A percentile compares a stretch with the other conserved stretches of the same genome.
Conservation (phyloP, 2,113 vertebrate genomes). For the Recurvirostra avosetta region DNA sequence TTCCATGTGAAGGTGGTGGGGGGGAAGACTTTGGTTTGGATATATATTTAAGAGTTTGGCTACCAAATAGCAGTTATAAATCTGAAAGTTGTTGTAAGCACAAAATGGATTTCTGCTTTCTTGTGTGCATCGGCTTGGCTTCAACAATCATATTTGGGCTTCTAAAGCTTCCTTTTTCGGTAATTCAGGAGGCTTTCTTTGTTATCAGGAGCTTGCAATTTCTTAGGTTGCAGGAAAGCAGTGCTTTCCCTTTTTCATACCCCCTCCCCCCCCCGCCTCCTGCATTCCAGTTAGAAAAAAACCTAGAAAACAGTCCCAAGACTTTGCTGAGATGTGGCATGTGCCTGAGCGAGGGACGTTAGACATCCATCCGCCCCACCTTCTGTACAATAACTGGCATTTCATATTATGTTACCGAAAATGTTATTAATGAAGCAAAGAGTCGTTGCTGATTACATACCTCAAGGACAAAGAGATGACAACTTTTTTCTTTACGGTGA, state of each 20-base stretch:
- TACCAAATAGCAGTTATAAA: background rate
- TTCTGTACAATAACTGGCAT: background rate
- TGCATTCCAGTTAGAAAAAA: background rate
- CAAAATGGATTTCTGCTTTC: background rate
- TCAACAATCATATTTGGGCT: background rate
- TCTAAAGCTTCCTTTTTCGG: background rate
- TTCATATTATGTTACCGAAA: background rate
- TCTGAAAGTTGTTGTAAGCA: background rate
- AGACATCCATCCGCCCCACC: background rate
- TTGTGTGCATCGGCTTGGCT: background rate
- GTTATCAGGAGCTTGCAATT: background rate
- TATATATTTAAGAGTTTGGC: background rate
- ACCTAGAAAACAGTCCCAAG: background rate
- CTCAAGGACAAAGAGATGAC: conserved; percentile 70
- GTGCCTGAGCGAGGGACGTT: background rate
- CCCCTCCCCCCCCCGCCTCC: background rate
- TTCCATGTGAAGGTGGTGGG: background rate
- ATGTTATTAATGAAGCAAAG: conserved; percentile 45
- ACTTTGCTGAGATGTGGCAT: background rate
- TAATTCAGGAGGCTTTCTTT: background rate
- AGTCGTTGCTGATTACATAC: conserved; percentile 75
- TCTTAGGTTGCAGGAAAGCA: background rate
- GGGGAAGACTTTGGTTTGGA: background rate
- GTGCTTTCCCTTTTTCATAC: background rate
- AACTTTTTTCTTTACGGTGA: conserved; percentile 28